phyloP scores from a whole-genome alignment of 2,797 vertebrate genomes.

The Parauchenoglanis punctatus region DNA sequence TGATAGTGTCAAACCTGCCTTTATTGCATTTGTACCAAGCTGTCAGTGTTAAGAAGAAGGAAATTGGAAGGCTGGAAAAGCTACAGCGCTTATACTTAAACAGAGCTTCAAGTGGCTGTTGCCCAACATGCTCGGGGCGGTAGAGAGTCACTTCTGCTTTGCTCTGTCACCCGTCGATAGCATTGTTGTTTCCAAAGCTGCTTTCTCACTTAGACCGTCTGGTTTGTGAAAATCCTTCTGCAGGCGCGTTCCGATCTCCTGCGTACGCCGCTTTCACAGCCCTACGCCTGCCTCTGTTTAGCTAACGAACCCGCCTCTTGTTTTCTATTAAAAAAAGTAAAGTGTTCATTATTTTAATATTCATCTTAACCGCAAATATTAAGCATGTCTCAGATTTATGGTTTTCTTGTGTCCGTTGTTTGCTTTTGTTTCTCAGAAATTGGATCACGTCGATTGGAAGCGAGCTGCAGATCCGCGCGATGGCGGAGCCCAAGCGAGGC shows the following conservation, averaged over 20 bases:
- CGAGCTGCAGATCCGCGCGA: constrained; percentile 27
- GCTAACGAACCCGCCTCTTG: constrained; percentile 3
- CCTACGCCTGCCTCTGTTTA: neutral
- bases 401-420: neutral
- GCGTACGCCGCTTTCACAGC: too few relatives aligned
- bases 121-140: neutral
- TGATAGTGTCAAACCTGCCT: neutral
- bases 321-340: constrained; percentile 1
- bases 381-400: constrained; percentile 30
- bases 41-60: constrained; percentile 4
- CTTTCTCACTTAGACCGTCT: neutral
- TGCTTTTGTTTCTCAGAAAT: constrained; percentile 29
- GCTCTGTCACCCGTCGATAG: neutral
- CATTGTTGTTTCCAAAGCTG: neutral
- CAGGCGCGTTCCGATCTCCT: neutral
- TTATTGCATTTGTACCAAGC: constrained; percentile 16
- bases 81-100: neutral
- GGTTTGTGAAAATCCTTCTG: neutral
- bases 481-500: constrained; percentile 39
- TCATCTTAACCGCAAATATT: constrained; percentile 13
- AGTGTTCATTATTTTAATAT: constrained; percentile 8
- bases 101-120: neutral
- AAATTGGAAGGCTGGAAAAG: neutral
- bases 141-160: neutral
- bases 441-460: constrained; percentile 37